phyloP scores from a whole-genome alignment of 2,888 invertebrate genomes.

The Dusona sp. region DNA sequence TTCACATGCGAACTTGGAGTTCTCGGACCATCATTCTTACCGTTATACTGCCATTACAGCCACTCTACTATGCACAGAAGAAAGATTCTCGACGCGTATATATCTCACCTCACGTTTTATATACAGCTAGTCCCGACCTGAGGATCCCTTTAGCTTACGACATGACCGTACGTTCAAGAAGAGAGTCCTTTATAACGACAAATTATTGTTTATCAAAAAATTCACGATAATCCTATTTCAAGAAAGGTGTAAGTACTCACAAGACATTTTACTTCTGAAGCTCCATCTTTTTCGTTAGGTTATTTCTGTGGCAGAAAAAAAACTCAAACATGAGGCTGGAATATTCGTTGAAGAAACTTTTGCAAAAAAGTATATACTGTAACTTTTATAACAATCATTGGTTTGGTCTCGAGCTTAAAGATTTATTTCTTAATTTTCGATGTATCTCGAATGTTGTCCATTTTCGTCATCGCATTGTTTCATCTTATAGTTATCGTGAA shows the following conservation, averaged over 20 bases:
- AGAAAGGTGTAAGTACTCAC: neutral
- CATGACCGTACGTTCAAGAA: conserved; percentile 24
- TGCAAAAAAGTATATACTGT: neutral
- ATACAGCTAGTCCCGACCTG: conserved; percentile 36
- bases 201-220: conserved; percentile 45
- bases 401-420: neutral
- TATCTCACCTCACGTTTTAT: conserved; percentile 47
- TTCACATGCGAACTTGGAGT: conserved; percentile 25
- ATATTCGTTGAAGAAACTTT: neutral
- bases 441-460: neutral
- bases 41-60: conserved; percentile 64
- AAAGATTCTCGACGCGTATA: conserved; percentile 47
- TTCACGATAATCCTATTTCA: conserved; percentile 32
- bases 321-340: neutral
- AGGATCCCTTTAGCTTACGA: conserved; percentile 10
- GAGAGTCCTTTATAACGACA: conserved; percentile 5
- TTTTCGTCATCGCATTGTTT: neutral
- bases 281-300: neutral
- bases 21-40: conserved; percentile 52
- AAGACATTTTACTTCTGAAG: neutral
- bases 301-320: neutral
- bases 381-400: too few relatives aligned
- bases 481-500: neutral
- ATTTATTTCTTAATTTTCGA: neutral
- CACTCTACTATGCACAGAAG: conserved; percentile 48